Evolutionary conservation across 2,113 vertebrate genomes (phyloP).

Genomic region (Miniopterus natalensis): DNA sequence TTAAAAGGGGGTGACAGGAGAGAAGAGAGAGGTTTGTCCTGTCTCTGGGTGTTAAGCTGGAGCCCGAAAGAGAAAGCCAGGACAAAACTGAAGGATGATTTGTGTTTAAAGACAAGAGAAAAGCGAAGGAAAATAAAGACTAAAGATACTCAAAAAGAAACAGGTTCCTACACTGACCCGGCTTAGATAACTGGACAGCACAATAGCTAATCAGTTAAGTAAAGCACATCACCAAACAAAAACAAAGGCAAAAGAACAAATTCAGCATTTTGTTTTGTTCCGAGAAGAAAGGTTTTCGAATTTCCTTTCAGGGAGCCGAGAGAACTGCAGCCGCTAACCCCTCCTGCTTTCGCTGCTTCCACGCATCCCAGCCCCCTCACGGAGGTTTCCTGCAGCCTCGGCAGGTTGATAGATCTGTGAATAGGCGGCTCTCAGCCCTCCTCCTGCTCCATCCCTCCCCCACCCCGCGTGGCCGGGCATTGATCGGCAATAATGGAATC

Average conservation of each 20-base stretch:
- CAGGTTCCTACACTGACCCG: conserved; percentile 75
- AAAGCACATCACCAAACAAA: conserved; percentile 77
- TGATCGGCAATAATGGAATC: conserved; percentile 91
- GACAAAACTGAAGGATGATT: conserved; percentile 79
- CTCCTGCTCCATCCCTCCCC: conserved; percentile 79
- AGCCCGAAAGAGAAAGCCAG: conserved; percentile 80
- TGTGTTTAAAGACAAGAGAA: conserved; percentile 80
- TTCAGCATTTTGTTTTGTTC: conserved; percentile 85
- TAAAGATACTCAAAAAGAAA: conserved; percentile 81
- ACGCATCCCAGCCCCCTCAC: conserved; percentile 85
- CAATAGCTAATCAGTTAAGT: conserved; percentile 85
- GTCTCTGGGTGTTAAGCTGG: conserved; percentile 83
- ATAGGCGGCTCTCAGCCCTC: conserved; percentile 90
- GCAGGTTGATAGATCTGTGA: conserved; percentile 92
- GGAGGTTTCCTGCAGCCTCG: conserved; percentile 87
- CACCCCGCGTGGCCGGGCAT: conserved; percentile 89
- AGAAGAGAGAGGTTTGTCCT: conserved; percentile 75
- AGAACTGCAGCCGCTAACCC: conserved; percentile 79
- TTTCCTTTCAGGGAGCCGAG: conserved; percentile 76
- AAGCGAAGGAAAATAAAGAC: conserved; percentile 78
- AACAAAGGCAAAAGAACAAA: conserved; percentile 81
- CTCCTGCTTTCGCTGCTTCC: conserved; percentile 84
- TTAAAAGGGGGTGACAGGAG: conserved; percentile 77
- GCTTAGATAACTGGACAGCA: conserved; percentile 78
- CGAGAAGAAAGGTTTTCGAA: conserved; percentile 83